Evolutionary conservation across 2,113 vertebrate species (phyloP).

Genomic region (Poeciliopsis prolifica): DNA sequence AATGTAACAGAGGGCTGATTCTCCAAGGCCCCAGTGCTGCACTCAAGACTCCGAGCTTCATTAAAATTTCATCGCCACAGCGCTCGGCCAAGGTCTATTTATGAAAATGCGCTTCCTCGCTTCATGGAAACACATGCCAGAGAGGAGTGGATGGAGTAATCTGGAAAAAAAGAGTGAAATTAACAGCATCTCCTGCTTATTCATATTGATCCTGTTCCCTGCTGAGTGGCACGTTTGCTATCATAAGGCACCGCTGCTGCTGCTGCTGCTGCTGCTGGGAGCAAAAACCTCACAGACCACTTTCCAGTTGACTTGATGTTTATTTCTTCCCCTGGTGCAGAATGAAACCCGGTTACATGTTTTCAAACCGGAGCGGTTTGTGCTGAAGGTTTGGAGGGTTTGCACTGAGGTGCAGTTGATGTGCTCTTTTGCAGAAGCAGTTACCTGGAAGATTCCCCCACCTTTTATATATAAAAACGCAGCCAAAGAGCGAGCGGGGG

Average conservation of each 20-base stretch:
- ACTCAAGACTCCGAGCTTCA: slow-evolving; percentile 92
- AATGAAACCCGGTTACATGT: slow-evolving; percentile 32
- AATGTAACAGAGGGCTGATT: slow-evolving; percentile 87
- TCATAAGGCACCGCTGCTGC: slow-evolving; percentile 9
- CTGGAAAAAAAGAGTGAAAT: slow-evolving; percentile 70
- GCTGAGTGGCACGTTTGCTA: slow-evolving; percentile 22
- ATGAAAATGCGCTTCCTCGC: slow-evolving; percentile 94
- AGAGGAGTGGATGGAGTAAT: slow-evolving; percentile 66
- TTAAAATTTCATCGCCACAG: slow-evolving; percentile 92
- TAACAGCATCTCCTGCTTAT: slow-evolving; percentile 51
- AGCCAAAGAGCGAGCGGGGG: background rate
- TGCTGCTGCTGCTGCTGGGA: slow-evolving; percentile 16
- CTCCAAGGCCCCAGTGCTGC: slow-evolving; percentile 88
- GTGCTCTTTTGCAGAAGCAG: slow-evolving; percentile 13
- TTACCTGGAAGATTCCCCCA: background rate
- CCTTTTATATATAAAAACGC: slow-evolving; percentile 1
- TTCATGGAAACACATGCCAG: slow-evolving; percentile 83
- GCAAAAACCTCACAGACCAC: slow-evolving; percentile 26
- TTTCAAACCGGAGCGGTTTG: slow-evolving; percentile 26
- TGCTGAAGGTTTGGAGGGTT: slow-evolving; percentile 4
- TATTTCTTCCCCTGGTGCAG: slow-evolving; percentile 26
- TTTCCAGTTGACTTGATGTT: slow-evolving; percentile 56
- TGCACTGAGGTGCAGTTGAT: slow-evolving; percentile 13
- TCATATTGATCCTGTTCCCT: slow-evolving; percentile 31
- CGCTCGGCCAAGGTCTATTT: slow-evolving; percentile 96